Evolutionary conservation across 2,113 vertebrate species (phyloP).

Genomic region (Suncus etruscus): DNA sequence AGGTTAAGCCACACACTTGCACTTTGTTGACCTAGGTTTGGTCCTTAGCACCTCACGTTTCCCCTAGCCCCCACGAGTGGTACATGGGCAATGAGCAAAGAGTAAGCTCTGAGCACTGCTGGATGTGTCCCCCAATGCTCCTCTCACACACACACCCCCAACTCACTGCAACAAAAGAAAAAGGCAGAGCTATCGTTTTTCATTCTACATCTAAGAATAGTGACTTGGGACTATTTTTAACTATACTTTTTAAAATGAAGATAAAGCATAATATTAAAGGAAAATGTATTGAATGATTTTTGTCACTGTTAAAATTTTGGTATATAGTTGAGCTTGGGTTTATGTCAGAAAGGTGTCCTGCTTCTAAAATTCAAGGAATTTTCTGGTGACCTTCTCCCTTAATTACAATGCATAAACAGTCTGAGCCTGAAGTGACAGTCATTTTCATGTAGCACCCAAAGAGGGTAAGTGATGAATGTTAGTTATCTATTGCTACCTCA

Average conservation of each 20-base stretch:
- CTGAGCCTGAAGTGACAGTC: neutral
- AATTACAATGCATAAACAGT: neutral
- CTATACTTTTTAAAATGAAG: neutral
- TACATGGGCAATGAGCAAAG: too few species aligned
- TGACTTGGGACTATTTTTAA: neutral
- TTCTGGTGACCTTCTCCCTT: constrained; percentile 32
- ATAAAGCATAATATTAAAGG: neutral
- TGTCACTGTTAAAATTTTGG: constrained; percentile 21
- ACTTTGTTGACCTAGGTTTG: too few species aligned
- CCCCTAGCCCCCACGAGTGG: too few species aligned
- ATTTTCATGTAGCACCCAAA: neutral
- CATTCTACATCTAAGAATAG: neutral
- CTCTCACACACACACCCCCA: too few species aligned
- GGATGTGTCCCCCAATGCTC: too few species aligned
- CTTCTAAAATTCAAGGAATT: constrained; percentile 11
- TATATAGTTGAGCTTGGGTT: neutral
- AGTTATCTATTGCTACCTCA: too few species aligned
- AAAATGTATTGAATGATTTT: neutral
- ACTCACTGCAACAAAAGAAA: too few species aligned
- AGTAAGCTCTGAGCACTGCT: too few species aligned
- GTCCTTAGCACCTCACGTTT: too few species aligned
- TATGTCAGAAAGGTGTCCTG: neutral
- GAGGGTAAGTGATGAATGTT: neutral
- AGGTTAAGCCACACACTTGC: too few species aligned
- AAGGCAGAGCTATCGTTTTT: neutral